Conservation (phyloP, 2,888 invertebrate genomes). For the Troglohyphantes excavatus region DNA sequence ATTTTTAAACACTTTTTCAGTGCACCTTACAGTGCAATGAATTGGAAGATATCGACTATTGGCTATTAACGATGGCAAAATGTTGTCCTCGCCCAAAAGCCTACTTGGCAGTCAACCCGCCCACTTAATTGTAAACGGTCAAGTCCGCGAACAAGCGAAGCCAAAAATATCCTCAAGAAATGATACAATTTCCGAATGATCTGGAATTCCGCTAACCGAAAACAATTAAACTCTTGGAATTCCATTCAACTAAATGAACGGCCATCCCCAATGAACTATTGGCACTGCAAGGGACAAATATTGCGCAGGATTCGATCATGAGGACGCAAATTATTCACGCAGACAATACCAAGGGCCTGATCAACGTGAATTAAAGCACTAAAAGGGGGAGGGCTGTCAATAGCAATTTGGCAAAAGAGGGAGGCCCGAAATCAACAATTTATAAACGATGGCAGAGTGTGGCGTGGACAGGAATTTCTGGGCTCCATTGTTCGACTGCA, state of each 20-base stretch:
- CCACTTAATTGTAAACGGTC: too few species aligned
- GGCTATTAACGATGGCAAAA: too few species aligned
- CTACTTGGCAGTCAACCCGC: too few species aligned
- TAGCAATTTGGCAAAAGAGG: conserved; percentile 23
- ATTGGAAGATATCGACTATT: too few species aligned
- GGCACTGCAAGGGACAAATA: conserved; percentile 18
- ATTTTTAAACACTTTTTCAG: too few species aligned
- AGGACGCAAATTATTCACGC: conserved; percentile 1
- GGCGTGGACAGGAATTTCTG: conserved; percentile 36
- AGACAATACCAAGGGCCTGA: conserved; percentile 24
- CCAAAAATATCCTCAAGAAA: too few species aligned
- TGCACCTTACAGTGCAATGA: too few species aligned
- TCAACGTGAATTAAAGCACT: conserved; percentile 26
- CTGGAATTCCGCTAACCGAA: not conserved
- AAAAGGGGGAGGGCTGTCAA: conserved; percentile 1
- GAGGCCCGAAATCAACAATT: conserved; percentile 45
- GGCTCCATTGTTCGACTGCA: conserved; percentile 43
- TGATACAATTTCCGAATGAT: too few species aligned
- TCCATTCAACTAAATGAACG: conserved; percentile 12
- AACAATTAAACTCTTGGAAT: not conserved
- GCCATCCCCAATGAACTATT: not conserved
- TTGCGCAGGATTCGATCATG: conserved; percentile 27
- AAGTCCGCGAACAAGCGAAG: too few species aligned
- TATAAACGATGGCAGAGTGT: conserved; percentile 25
- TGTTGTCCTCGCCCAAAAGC: too few species aligned